phyloP scores from a whole-genome alignment of 2,113 vertebrate species.

The Amphiprion percula region DNA sequence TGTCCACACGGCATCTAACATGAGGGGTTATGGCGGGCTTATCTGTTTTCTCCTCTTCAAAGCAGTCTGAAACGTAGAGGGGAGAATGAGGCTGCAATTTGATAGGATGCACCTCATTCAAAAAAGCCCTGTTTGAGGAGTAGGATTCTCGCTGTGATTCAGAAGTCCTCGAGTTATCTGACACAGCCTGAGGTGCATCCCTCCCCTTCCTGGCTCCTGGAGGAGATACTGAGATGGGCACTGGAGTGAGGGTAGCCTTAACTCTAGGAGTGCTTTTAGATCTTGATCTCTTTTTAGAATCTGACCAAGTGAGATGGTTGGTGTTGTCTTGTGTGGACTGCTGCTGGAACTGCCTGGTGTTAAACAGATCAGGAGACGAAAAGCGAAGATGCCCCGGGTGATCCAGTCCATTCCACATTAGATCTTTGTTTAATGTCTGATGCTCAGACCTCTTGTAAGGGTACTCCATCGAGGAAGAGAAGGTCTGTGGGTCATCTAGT shows the following conservation, averaged over 20 bases:
- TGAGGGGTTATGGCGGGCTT: conserved; percentile 87
- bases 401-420: conserved; percentile 82
- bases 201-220: conserved; percentile 81
- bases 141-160: conserved; percentile 84
- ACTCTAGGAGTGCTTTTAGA: conserved; percentile 91
- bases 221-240: conserved; percentile 87
- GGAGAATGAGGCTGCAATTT: conserved; percentile 95
- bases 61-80: conserved; percentile 90
- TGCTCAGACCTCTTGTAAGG: conserved; percentile 77
- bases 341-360: conserved; percentile 75
- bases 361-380: conserved; percentile 82
- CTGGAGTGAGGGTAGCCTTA: conserved; percentile 87
- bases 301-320: conserved; percentile 78
- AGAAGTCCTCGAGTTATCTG: conserved; percentile 76
- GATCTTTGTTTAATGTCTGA: conserved; percentile 78
- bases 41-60: conserved; percentile 82
- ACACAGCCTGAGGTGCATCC: conserved; percentile 77
- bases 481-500: conserved; percentile 88
- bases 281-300: conserved; percentile 87
- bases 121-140: conserved; percentile 84
- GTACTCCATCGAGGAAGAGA: conserved; percentile 85
- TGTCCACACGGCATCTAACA: conserved; percentile 93
- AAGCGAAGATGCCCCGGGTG: conserved; percentile 84
- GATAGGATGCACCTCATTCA: conserved; percentile 95
- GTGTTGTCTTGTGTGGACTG: conserved; percentile 70